Evolutionary conservation across 2,888 invertebrate genomes (phyloP).

Genomic region (Drosophila mimica): DNA sequence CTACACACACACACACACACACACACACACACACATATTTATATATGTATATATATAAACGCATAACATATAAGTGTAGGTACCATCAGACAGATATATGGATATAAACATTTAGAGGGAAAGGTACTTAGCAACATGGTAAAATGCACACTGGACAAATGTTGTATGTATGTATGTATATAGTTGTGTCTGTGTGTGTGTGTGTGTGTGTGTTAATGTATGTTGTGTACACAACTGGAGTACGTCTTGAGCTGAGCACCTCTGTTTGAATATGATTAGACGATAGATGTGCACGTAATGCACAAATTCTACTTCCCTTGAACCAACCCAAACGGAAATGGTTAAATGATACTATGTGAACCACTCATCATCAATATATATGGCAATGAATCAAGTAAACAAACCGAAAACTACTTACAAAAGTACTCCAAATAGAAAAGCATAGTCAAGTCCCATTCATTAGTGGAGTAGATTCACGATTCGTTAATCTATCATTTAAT

Average conservation of each 20-base stretch:
- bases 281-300: constrained; percentile 27
- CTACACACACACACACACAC: constrained; percentile 1
- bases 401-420: constrained; percentile 3
- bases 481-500: background rate
- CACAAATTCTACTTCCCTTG: constrained; percentile 33
- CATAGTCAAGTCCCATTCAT: constrained; percentile 5
- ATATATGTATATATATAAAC: constrained; percentile 22
- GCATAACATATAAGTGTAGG: background rate
- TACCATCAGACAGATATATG: constrained; percentile 5
- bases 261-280: constrained; percentile 54
- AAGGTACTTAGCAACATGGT: constrained; percentile 1
- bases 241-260: constrained; percentile 31
- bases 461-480: background rate
- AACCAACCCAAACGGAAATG: constrained; percentile 10
- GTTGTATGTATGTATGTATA: background rate
- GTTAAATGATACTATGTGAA: background rate
- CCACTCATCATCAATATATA: constrained; percentile 10
- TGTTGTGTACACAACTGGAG: constrained; percentile 51
- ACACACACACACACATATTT: background rate
- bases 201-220: background rate
- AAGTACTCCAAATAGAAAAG: constrained; percentile 6
- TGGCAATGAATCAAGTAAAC: constrained; percentile 7
- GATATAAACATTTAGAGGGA: constrained; percentile 14
- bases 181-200: background rate
- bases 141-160: background rate